Percentiles rank a stretch among this genome's conserved stretches.
Conservation (phyloP, 2,113 vertebrate species). For the Manacus vitellinus region DNA sequence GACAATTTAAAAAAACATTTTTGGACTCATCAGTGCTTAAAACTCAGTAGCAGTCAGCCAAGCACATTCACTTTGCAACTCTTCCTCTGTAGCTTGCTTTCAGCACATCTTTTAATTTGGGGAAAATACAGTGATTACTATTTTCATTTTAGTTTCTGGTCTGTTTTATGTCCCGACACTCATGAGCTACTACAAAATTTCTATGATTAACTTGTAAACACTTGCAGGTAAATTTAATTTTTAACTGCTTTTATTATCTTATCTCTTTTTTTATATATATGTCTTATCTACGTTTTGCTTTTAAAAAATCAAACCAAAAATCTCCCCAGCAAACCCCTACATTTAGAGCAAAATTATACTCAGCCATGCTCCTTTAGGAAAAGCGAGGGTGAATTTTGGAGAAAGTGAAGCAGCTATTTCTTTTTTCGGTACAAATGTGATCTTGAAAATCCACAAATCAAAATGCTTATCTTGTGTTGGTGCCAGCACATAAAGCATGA, state of each 20-base stretch:
- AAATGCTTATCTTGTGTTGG: slow-evolving; percentile 65
- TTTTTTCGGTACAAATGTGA: slow-evolving; percentile 16
- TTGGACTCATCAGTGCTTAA: neutral
- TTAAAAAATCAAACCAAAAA: neutral
- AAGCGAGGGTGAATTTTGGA: neutral
- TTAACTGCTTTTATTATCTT: neutral
- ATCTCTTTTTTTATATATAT: neutral
- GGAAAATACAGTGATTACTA: neutral
- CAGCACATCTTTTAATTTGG: neutral
- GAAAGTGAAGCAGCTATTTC: neutral
- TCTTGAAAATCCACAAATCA: slow-evolving; percentile 65
- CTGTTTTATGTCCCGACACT: neutral
- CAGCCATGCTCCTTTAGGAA: neutral
- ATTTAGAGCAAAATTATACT: neutral
- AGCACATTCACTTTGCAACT: neutral
- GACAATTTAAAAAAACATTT: neutral
- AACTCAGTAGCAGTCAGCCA: neutral
- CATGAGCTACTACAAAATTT: neutral
- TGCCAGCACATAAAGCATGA: slow-evolving; percentile 54
- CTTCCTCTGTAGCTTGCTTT: neutral
- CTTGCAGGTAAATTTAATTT: neutral
- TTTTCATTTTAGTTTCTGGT: neutral
- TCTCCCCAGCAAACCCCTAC: neutral
- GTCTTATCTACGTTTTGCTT: neutral
- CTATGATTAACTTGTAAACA: neutral